Conservation (phyloP, 2,888 invertebrate species). For the Branchellion lobata region DNA sequence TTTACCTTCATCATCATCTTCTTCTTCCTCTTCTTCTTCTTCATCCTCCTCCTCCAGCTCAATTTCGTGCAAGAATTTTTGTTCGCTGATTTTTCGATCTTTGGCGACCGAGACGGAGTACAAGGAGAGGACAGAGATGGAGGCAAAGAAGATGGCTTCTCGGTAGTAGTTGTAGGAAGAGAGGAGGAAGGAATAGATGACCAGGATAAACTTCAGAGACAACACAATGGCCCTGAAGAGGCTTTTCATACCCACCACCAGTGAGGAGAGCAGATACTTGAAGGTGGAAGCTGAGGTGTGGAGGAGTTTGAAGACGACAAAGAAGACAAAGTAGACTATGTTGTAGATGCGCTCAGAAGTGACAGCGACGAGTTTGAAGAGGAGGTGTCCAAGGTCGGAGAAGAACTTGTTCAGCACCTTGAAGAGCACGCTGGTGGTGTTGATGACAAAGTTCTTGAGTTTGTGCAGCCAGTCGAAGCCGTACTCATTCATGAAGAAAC, state of each 20-base stretch:
- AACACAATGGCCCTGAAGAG: conserved; percentile 15
- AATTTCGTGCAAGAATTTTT: not conserved
- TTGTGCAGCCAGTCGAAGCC: conserved; percentile 28
- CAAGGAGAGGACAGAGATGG: conserved; percentile 48
- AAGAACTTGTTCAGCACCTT: conserved; percentile 32
- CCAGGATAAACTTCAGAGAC: not conserved
- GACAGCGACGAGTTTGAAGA: conserved; percentile 21
- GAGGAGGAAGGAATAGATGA: conserved; percentile 8
- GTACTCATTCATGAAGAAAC: conserved; percentile 22
- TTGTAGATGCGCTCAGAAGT: conserved; percentile 31
- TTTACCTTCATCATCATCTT: not conserved
- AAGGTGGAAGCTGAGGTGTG: not conserved
- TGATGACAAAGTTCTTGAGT: not conserved
- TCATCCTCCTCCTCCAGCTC: not conserved
- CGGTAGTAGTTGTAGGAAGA: conserved; percentile 51
- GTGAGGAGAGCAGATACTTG: not conserved
- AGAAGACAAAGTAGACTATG: conserved; percentile 11
- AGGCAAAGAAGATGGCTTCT: conserved; percentile 51
- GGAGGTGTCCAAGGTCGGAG: conserved; percentile 7
- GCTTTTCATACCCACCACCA: not conserved
- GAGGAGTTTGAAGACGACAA: conserved; percentile 5
- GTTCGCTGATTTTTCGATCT: conserved; percentile 37
- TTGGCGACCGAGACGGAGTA: conserved; percentile 52
- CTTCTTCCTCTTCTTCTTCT: not conserved
- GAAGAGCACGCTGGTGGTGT: not conserved